Evolutionary conservation across 2,797 vertebrate species (phyloP), one percentile per base, ranked within the genome.

Genomic region (Poecile montanus): DNA sequence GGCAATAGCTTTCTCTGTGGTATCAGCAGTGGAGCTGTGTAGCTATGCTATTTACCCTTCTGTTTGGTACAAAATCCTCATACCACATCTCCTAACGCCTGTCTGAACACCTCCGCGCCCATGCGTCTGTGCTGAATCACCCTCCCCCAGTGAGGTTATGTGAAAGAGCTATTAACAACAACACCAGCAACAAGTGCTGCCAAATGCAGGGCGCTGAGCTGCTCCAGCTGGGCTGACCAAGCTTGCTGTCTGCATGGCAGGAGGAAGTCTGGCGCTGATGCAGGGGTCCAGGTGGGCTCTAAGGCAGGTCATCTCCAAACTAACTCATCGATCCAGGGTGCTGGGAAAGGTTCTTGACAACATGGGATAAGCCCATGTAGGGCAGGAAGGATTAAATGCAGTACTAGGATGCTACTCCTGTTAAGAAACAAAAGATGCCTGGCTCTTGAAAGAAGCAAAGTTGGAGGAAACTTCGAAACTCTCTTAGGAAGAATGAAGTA

Each of bases 281-380:
- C 16, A 13, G 48, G 32, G 25, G 16, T 36, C 62, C 22, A 40
- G 54, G 26, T 78, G 78, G 44, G 29, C 67, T 61, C 38, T 44
- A 25, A 40, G 16, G 30, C 17, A 44, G 26, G 30, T n/a, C 2
- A 0, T 53, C 45, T 93, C 61, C 13, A 11, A 56, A 62, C 8
- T 23, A 6, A 0, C 21, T 54, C 2, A 1, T 40, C 5, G 5
- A 22, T 66, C 18, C 1, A 1, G 12, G 13, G 2, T 26, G 12
- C 54, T 42, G 29, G 26, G 32, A 30, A 40, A 32, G 42, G 23
- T 77, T 54, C 66, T 54, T 0, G 1, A 11, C 7, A 2, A 14
- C 3, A 0, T 10, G 8, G 36, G 42, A 56, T 50, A 40, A 93
- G 23, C 30, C 60, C 38, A 11, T 0, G 0, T 7, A 78, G n/a